Conservation (phyloP, 2,113 vertebrate species). For the Psephotus haematonotus region DNA sequence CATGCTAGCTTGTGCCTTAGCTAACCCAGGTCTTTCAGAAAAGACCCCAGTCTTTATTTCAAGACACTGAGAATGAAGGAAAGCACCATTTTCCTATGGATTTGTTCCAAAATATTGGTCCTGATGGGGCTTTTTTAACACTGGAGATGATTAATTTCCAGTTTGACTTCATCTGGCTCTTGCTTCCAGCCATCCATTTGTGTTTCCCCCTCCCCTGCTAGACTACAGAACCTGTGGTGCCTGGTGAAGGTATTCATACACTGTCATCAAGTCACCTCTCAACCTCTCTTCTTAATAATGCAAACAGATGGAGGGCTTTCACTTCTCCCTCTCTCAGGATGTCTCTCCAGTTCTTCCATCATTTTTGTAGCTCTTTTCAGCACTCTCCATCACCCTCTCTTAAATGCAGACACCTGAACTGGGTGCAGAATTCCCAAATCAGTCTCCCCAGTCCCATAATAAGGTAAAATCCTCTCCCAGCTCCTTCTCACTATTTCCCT, state of each 20-base stretch:
- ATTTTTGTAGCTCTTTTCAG: slow-evolving; percentile 46
- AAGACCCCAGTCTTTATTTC: neutral
- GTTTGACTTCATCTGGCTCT: neutral
- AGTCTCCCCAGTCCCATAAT: neutral
- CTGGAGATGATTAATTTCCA: slow-evolving; percentile 6
- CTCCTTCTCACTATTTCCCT: neutral
- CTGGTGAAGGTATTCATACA: neutral
- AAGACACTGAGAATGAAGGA: neutral
- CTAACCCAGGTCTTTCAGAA: neutral
- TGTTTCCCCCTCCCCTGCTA: neutral
- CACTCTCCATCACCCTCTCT: neutral
- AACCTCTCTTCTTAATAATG: slow-evolving; percentile 24
- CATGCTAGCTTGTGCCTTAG: neutral
- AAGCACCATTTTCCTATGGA: neutral
- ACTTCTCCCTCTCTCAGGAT: neutral
- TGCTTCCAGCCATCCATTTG: neutral
- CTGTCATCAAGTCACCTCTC: slow-evolving; percentile 48
- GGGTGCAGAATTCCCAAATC: neutral
- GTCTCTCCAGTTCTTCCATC: slow-evolving; percentile 7
- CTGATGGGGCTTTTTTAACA: neutral
- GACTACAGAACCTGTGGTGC: neutral
- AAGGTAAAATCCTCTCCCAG: neutral
- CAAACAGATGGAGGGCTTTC: slow-evolving; percentile 53
- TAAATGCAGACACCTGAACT: slow-evolving; percentile 15
- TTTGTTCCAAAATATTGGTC: neutral